These are phyloP conservation scores for Lepetodrilus schrolli DNA, from an alignment of 2,888 invertebrate species.

Conservation along the genomic window DNA sequence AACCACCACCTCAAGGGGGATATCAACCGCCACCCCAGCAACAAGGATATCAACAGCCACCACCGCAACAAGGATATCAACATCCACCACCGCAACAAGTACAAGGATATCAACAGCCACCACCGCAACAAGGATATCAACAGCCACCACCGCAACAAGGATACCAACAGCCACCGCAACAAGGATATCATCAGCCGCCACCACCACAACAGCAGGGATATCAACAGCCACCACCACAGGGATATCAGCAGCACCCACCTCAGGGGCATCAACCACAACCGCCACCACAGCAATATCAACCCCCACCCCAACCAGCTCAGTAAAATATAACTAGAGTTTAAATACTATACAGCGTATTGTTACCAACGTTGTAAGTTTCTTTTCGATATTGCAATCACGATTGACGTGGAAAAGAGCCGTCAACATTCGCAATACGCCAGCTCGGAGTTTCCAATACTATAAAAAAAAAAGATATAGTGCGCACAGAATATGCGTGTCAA, in stretches of 20 bases:
- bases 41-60: slow-evolving; percentile 13
- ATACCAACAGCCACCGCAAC: neutral
- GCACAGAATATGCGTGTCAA: too few species aligned
- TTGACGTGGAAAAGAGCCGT: too few species aligned
- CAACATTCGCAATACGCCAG: too few species aligned
- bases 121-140: neutral
- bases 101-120: slow-evolving; percentile 3
- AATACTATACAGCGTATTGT: too few species aligned
- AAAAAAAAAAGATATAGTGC: too few species aligned
- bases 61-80: slow-evolving; percentile 3
- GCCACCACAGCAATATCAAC: neutral
- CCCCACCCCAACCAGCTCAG: neutral
- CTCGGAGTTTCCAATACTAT: too few species aligned
- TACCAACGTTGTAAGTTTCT: neutral
- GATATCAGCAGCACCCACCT: neutral
- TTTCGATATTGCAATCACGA: too few species aligned
- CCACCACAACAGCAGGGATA: neutral
- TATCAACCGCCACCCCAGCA: slow-evolving; percentile 5
- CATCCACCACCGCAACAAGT: neutral
- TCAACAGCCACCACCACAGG: neutral
- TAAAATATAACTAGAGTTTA: too few species aligned
- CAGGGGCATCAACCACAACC: neutral
- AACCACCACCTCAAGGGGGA: neutral
- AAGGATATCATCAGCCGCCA: neutral
- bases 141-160: neutral